Evolutionary conservation across 64 coral and sea anemone genomes (phyloP).

Genomic region (Montipora efflorescens): DNA sequence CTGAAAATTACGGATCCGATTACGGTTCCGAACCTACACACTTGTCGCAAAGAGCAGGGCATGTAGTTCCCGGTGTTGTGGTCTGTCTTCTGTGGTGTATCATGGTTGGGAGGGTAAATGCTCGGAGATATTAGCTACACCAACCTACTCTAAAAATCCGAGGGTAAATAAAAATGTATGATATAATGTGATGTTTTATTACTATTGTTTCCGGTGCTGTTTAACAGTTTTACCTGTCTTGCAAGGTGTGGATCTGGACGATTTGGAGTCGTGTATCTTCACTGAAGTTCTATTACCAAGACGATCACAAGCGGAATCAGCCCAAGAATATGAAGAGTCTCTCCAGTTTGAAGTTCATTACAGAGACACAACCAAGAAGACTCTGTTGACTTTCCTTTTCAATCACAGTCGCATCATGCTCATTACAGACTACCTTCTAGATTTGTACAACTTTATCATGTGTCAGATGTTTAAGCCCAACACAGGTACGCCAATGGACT

Average conservation of each 20-base stretch:
- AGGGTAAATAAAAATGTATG: too few relatives aligned
- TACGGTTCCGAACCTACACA: too few relatives aligned
- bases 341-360: slow-evolving; percentile 99
- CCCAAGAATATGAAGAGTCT: slow-evolving; percentile 30
- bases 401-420: slow-evolving; percentile 93
- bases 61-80: too few relatives aligned
- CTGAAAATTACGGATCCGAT: too few relatives aligned
- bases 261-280: slow-evolving; percentile 79
- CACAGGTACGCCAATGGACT: background rate
- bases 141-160: too few relatives aligned
- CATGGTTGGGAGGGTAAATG: too few relatives aligned
- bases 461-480: slow-evolving; percentile 73
- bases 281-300: slow-evolving; percentile 86
- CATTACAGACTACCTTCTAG: slow-evolving; percentile 88
- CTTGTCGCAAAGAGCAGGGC: too few relatives aligned
- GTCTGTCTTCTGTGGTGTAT: too few relatives aligned
- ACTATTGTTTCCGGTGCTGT: too few relatives aligned
- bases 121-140: too few relatives aligned
- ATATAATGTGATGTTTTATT: too few relatives aligned
- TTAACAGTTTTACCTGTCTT: background rate
- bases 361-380: slow-evolving; percentile 78
- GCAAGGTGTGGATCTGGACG: slow-evolving; percentile 58
- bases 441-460: slow-evolving; percentile 99
- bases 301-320: slow-evolving; percentile 42
- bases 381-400: slow-evolving; percentile 83